Evolutionary conservation across 2,888 invertebrate genomes (phyloP).

Genomic region (Taphrorychus bicolor): DNA sequence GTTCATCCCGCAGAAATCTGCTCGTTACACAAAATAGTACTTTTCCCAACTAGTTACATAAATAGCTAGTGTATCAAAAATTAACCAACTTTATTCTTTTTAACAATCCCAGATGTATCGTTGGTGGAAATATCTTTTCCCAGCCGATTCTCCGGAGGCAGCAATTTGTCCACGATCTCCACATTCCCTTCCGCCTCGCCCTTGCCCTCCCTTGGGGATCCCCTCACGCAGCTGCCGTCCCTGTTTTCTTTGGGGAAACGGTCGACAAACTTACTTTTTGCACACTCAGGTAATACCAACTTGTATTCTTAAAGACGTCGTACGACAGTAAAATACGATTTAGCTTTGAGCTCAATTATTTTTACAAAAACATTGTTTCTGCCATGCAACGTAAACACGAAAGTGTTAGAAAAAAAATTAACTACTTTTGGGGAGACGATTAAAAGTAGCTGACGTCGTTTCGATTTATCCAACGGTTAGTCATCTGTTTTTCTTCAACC

Average conservation of each 20-base stretch:
- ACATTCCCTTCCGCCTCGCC: constrained; percentile 12
- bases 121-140: constrained; percentile 41
- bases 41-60: too few relatives aligned
- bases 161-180: constrained; percentile 59
- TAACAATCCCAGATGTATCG: constrained; percentile 17
- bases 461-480: constrained; percentile 39
- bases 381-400: too few relatives aligned
- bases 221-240: constrained; percentile 37
- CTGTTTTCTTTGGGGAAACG: constrained; percentile 39
- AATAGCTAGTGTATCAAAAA: background rate
- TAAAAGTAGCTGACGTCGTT: constrained; percentile 35
- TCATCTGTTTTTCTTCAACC: constrained; percentile 55
- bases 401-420: too few relatives aligned
- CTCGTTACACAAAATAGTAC: too few relatives aligned
- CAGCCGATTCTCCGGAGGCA: constrained; percentile 54
- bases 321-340: too few relatives aligned
- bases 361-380: too few relatives aligned
- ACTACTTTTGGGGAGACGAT: constrained; percentile 31
- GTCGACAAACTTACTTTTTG: constrained; percentile 38
- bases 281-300: background rate
- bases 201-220: constrained; percentile 21
- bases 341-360: too few relatives aligned
- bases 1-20: too few relatives aligned
- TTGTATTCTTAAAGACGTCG: background rate
- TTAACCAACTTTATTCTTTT: background rate